Base-by-base conservation (phyloP, 2,113 vertebrate genomes). In the Entomyzon cyanotis region DNA sequence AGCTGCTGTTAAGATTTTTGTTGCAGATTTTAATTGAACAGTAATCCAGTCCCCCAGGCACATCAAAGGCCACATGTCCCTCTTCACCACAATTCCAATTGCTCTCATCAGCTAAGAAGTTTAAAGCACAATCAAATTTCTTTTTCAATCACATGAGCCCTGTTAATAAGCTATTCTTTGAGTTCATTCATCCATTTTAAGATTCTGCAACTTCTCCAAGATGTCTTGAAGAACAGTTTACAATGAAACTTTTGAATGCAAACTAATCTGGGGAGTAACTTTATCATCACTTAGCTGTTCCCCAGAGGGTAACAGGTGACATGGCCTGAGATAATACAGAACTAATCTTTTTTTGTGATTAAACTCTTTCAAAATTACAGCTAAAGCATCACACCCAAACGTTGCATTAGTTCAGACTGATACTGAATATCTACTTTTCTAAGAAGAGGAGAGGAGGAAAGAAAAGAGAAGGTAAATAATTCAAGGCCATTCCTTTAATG, bases 121-220 rank as follows among this genome's bases (percentile, higher is more conserved):
- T 98, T 97, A 97, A 98, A 97, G 95, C 94, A 96, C 84, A 96
- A 98, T 98, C 97, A 98, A 95, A 99, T 99, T 98, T 98, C 97
- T 98, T 99, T 98, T 98, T 98, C 98, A 98, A 97, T 98, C 98
- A 97, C 96, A 96, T 96, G 93, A 98, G 93, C 94, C 89, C 95
- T 95, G 96, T 97, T 99, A 98, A 98, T 98, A 97, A 98, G 96
- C 95, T 97, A 97, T 98, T 98, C 97, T 98, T 98, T 94, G 93
- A 33, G 76, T 96, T 97, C 97, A 95, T 80, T 98, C 98, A 98
- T 97, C 97, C 98, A 96, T 97, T 95, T 90, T 77, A 89, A 97
- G 92, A 97, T 94, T 97, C 97, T 84, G 89, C 93, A 97, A 93
- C 96, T 97, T 98, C 96, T 97, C 55, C 95, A 95, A 97, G 93